Evolutionary conservation across 2,888 invertebrate genomes (phyloP).

Genomic region (Drosophila aldrichi): DNA sequence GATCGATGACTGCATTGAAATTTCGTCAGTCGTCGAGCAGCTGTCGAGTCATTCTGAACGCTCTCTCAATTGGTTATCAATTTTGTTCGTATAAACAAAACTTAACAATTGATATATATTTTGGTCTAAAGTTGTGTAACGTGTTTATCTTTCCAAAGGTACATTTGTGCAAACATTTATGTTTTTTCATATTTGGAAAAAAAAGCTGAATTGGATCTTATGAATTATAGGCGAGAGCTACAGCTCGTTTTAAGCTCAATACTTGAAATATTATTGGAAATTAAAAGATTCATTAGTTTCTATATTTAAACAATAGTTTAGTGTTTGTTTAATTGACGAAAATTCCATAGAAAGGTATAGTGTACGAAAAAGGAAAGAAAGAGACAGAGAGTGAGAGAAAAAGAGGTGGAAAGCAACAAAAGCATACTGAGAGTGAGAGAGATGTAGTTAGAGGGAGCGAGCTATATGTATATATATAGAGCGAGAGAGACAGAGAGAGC

Average conservation of each 20-base stretch:
- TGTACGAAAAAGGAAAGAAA: background rate
- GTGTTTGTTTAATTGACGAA: too few species aligned
- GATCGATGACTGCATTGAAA: slow-evolving; percentile 34
- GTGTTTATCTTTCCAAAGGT: slow-evolving; percentile 12
- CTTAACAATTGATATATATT: slow-evolving; percentile 9
- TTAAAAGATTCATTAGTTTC: too few species aligned
- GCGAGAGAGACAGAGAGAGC: too few species aligned
- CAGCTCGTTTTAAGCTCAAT: too few species aligned
- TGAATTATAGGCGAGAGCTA: too few species aligned
- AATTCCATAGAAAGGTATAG: background rate
- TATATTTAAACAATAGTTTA: too few species aligned
- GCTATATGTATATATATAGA: too few species aligned
- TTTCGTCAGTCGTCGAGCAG: slow-evolving; percentile 48
- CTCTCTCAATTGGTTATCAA: background rate
- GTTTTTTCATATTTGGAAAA: background rate
- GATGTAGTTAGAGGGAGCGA: too few species aligned
- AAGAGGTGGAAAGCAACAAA: background rate
- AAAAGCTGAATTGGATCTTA: background rate
- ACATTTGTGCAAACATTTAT: slow-evolving; percentile 63
- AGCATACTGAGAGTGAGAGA: too few species aligned
- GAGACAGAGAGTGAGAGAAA: background rate
- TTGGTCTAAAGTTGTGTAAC: slow-evolving; percentile 1
- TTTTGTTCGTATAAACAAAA: background rate
- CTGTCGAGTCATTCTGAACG: slow-evolving; percentile 35
- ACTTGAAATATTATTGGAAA: too few species aligned